Base-by-base conservation (phyloP, 2,113 vertebrate species). In the Oreotragus oreotragus region DNA sequence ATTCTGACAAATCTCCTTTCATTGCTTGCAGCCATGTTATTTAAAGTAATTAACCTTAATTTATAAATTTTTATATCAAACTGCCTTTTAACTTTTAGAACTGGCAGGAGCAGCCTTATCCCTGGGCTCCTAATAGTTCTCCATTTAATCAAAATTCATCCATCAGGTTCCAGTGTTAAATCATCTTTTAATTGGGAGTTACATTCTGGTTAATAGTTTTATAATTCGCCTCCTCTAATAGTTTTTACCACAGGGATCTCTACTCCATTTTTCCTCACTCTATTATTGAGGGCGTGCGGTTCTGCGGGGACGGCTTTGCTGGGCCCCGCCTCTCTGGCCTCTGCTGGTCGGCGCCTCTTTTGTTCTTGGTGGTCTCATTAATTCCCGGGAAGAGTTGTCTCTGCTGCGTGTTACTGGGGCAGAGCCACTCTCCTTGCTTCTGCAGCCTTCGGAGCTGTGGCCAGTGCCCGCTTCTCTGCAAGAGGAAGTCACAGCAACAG, bases 161-260 rank as follows among this genome's bases (percentile, higher is more conserved):
- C 99, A 99, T 99, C 99, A 99, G 99, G 99, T 99, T 99, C 99
- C 99, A 99, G 99, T 99, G 99, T 99, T 99, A 99, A 99, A 99
- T 99, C 99, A 99, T 99, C 99, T 99, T 99, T 99, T 99, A 99
- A 99, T 99, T 99, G 99, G 99, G 99, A 99, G 99, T 99, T 99
- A 99, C 99, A 99, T 99, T 99, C 99, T 99, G 99, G 99, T 99
- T 99, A 99, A 99, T 99, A 99, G 99, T 99, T 99, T 99, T 99
- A 99, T 99, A 99, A 99, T 99, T 99, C 99, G 94, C 99, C 99
- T 99, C 99, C 99, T 99, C 99, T 99, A 99, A 99, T 99, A 99
- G 99, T 99, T 99, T 99, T 99, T 99, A 99, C 99, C 99, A 99
- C 99, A 99, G 99, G 99, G 99, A 99, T 99, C 99, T 99, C 95